phyloP scores from a whole-genome alignment of 2,113 vertebrate genomes.

The Catagonus wagneri region DNA sequence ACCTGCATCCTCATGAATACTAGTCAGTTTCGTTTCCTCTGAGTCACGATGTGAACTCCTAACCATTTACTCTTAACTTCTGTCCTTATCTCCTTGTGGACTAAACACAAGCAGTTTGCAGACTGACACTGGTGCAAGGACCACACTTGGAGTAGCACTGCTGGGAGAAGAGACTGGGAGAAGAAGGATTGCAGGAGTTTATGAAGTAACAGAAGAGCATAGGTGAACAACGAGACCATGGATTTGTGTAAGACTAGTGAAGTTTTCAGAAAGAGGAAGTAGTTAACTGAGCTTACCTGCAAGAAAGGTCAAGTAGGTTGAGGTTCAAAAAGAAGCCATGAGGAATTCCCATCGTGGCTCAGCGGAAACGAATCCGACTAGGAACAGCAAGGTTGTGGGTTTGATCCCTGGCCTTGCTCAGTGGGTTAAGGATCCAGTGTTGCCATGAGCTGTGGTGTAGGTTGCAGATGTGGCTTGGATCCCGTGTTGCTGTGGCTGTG shows the following conservation, averaged over 20 bases:
- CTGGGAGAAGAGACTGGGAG: background rate
- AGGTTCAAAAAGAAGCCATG: constrained; percentile 19
- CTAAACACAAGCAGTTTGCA: background rate
- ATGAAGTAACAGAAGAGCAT: background rate
- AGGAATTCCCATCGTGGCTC: too few relatives aligned
- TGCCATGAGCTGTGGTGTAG: too few relatives aligned
- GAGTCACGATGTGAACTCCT: background rate
- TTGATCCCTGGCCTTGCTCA: too few relatives aligned
- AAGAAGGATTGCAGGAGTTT: background rate
- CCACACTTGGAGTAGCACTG: background rate
- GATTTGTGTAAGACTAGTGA: background rate
- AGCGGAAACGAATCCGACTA: too few relatives aligned
- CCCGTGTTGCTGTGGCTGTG: too few relatives aligned
- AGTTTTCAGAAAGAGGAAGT: constrained; percentile 31
- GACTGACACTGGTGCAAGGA: background rate
- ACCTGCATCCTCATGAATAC: background rate
- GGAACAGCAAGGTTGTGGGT: too few relatives aligned
- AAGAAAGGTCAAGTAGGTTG: constrained; percentile 22
- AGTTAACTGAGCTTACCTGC: background rate
- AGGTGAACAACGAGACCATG: background rate
- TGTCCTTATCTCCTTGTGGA: background rate
- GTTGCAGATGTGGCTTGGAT: too few relatives aligned
- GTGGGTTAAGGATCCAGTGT: too few relatives aligned
- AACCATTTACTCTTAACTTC: background rate
- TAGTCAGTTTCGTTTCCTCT: background rate